phyloP scores from a whole-genome alignment of 1,140 invertebrate genomes.

The Drosophila malerkotliana region DNA sequence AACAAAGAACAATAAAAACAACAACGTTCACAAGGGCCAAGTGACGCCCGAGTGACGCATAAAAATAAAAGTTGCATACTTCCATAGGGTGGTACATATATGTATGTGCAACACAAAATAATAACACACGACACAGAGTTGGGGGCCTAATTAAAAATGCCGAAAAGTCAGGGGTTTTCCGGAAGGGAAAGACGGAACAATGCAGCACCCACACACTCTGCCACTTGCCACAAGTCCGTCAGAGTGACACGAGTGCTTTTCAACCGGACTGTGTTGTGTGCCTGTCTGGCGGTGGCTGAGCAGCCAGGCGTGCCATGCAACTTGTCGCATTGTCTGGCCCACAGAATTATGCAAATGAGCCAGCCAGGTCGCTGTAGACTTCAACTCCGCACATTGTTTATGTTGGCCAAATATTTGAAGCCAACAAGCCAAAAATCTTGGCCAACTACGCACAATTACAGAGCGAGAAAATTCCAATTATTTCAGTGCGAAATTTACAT shows the following conservation, averaged over 20 bases:
- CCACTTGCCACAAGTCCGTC: constrained; percentile 13
- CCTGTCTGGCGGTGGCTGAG: constrained; percentile 36
- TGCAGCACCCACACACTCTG: constrained; percentile 21
- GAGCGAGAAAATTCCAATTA: background rate
- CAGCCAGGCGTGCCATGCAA: constrained; percentile 73
- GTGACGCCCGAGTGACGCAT: constrained; percentile 65
- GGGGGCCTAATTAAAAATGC: constrained; percentile 17
- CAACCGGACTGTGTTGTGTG: constrained; percentile 22
- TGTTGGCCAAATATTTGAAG: constrained; percentile 40
- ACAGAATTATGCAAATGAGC: constrained; percentile 77
- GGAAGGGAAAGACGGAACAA: constrained; percentile 31
- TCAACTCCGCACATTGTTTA: constrained; percentile 11
- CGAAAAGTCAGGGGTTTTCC: constrained; percentile 62
- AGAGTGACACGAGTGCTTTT: constrained; percentile 56
- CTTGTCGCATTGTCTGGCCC: constrained; percentile 76
- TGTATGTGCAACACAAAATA: constrained; percentile 37
- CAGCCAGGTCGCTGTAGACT: constrained; percentile 20
- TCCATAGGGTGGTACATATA: background rate
- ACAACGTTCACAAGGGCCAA: constrained; percentile 14
- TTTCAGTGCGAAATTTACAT: no score
- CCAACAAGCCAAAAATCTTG: constrained; percentile 34
- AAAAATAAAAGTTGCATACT: constrained; percentile 59
- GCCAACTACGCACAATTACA: constrained; percentile 1
- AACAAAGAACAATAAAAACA: constrained; percentile 25
- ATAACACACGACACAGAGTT: constrained; percentile 44